Base-by-base conservation (phyloP, 2,888 invertebrate species). In the Gymnosoma rotundatum region DNA sequence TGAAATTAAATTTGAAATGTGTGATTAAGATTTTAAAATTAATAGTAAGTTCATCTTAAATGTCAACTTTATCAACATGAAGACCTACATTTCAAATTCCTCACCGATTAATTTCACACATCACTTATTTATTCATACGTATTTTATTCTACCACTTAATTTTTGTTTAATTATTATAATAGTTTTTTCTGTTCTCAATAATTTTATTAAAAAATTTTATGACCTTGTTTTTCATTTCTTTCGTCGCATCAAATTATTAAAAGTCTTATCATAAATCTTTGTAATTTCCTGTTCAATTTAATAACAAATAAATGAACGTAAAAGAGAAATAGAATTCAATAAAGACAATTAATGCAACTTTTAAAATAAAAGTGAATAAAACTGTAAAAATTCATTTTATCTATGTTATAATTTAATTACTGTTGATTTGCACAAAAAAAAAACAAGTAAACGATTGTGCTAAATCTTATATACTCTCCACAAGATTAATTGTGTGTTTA, bases 1-100 rank as follows among this genome's bases (percentile, higher is more conserved):
- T 21, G 4, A 7, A 36, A 67, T 67, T 2, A 54, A 42, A 67
- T 50, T 38, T 8, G 21, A 42, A 69, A 52, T 61, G 63, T 52
- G 52, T 74, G 70, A 85, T 75, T 79, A 85, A 69, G 32, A 12
- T 52, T 75, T 80, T 76, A 1, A 58, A 70, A 78, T 12, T 42
- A 12, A 12, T 56, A 50, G 7, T 56, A 81, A 87, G 88, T 88
- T 90, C 88, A 88, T 87, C 86, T 87, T 78, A 86, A 87, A 87
- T 88, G 87, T 84, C 87, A 86, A 63, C 83, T 82, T 84, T 78
- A 87, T 89, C 86, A 79, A 79, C 42, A 54, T 67, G 32, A 42
- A 85, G 82, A 82, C 85, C 81, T 66, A 85, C 50, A 78, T 85
- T 73, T 79, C 54, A 1, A 42, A 52, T 45, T 64, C 10, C 58